A percentile compares a stretch with the other conserved stretches of the same genome.
Evolutionary conservation across 2,113 vertebrate species (phyloP).

Genomic region (Paralichthys olivaceus): DNA sequence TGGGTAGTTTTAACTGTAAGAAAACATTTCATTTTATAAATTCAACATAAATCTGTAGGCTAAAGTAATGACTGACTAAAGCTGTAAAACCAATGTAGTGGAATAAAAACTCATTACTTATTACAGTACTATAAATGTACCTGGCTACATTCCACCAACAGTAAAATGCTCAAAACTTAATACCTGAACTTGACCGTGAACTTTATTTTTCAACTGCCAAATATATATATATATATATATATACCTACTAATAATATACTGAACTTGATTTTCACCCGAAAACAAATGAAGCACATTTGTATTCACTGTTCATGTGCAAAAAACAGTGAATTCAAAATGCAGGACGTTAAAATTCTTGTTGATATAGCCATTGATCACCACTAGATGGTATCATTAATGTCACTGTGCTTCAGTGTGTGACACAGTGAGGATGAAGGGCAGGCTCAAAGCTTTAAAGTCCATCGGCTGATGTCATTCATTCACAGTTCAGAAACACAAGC

Average conservation of each 20-base stretch:
- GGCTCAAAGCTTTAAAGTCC: neutral
- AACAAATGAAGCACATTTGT: neutral
- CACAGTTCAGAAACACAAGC: constrained; percentile 13
- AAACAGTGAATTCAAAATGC: neutral
- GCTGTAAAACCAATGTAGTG: neutral
- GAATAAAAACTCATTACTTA: neutral
- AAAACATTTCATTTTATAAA: neutral
- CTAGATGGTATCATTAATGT: constrained; percentile 64
- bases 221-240: neutral
- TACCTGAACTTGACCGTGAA: neutral
- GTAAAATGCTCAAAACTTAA: neutral
- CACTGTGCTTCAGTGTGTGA: constrained; percentile 13
- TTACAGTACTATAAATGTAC: neutral
- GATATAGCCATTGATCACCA: constrained; percentile 52
- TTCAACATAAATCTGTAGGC: neutral
- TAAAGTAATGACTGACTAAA: neutral
- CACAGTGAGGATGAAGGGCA: neutral
- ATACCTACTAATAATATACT: neutral
- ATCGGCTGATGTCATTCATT: too few relatives aligned
- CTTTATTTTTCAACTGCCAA: neutral
- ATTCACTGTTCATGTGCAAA: constrained; percentile 1
- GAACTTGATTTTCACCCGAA: neutral
- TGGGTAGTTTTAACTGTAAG: too few relatives aligned
- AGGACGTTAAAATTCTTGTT: neutral
- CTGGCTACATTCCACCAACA: neutral